Conservation (phyloP, 2,797 vertebrate species). For the Paguma larvata region DNA sequence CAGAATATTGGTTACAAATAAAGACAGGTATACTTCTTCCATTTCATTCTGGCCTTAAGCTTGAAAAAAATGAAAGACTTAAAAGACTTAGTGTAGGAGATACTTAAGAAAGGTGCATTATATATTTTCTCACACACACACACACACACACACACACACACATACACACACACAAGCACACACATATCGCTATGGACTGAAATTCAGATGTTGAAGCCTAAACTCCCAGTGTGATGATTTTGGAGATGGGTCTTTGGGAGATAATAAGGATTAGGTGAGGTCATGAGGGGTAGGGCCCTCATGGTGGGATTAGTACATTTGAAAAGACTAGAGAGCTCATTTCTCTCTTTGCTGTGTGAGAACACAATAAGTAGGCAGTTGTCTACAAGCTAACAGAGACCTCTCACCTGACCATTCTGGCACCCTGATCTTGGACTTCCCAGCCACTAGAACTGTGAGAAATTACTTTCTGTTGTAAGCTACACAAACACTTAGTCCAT, state of each 20-base stretch:
- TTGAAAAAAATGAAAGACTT: not conserved
- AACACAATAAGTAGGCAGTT: not conserved
- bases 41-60: not conserved
- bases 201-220: not conserved
- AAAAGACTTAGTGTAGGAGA: not conserved
- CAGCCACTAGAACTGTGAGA: not conserved
- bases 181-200: not conserved
- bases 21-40: not conserved
- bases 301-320: not conserved
- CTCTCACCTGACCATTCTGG: not conserved
- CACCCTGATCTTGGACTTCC: not conserved
- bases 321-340: not conserved
- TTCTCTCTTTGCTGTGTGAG: not conserved
- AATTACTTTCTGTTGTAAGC: not conserved
- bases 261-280: not conserved
- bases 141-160: not conserved
- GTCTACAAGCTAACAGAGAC: not conserved
- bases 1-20: not conserved
- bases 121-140: not conserved
- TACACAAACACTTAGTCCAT: too few species aligned
- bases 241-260: not conserved
- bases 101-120: not conserved
- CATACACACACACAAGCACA: not conserved
- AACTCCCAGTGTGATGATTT: not conserved
- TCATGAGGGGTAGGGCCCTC: not conserved